Evolutionary conservation across 53 echinoderm and acorn worm species (phyloP), one percentile per base, ranked within the genome.

Genomic region (Stichopus horrens): DNA sequence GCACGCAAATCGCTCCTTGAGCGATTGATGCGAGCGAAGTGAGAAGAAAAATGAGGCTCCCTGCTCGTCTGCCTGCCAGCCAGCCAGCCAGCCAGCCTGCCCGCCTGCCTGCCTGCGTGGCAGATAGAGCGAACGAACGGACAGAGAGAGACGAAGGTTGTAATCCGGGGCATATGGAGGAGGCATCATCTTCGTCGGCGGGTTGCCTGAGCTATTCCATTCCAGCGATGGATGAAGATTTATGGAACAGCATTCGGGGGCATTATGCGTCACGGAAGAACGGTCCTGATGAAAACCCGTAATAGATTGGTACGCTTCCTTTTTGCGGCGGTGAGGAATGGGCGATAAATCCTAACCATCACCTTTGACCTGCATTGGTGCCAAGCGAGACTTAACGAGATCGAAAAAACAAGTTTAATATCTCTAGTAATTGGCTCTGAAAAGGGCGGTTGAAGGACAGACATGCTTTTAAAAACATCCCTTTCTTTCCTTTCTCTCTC

Each of bases 291-390:
- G 85, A 85, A 67, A 55, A 67, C 67, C 23, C 23, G 65, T 85
- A 85, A 85, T 85, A 65, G 60, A 85, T 85, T 76, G 65, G 85
- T 85, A 66, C 65, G 85, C 66, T 85, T 85, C 85, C 79, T n/a
- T 67, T 67, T 54, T 10, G 81, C 81, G 81, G 57, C 85, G 66
- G 67, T 85, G 85, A 23, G 85, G 85, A 51, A 81, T 81, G 57
- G 52, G 18, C 54, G 59, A 85, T 85, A 85, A 85, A 85, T 85
- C 18, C 52, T 14, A 18, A 16, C 18, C 56, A 37, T 65, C 85
- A 85, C 85, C 85, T 85, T 85, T 85, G 85, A 85, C 85, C 85
- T 52, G 85, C 85, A 85, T 85, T 67, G 85, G 85, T 85, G 85
- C 85, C 85, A 85, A 52, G 67, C 65, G 23, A 51, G 65, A 52